Conservation (phyloP, 2,113 vertebrate genomes). For the Turdus rufiventris region DNA sequence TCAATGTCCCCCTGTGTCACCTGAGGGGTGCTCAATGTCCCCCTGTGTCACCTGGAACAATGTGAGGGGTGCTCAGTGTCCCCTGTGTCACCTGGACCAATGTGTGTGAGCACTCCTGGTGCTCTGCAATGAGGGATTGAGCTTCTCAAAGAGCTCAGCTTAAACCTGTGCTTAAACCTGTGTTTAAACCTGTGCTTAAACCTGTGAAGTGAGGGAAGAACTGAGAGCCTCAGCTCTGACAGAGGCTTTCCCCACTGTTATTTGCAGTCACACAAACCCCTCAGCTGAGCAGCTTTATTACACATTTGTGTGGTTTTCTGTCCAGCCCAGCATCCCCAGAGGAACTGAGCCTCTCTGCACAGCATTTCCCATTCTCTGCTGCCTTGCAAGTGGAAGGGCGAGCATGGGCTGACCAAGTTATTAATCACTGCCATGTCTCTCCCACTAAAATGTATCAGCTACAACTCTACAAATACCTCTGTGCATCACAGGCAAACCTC, state of each 20-base stretch:
- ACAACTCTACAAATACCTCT: neutral
- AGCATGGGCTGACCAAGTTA: neutral
- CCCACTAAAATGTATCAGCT: neutral
- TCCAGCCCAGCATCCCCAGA: neutral
- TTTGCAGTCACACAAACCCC: neutral
- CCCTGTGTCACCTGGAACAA: no score
- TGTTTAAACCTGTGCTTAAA: neutral
- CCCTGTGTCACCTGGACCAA: neutral
- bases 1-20: no score
- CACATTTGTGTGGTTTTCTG: fast-evolving
- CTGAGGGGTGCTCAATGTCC: no score
- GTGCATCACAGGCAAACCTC: neutral
- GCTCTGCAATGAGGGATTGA: neutral
- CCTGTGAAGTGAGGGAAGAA: neutral
- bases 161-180: neutral
- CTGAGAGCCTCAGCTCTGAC: fast-evolving
- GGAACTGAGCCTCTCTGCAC: neutral
- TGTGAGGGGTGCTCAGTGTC: no score
- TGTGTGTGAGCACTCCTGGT: neutral
- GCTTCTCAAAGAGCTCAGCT: neutral
- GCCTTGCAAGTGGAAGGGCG: neutral
- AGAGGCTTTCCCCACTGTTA: neutral
- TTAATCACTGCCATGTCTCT: conserved; percentile 32
- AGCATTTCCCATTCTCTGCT: neutral
- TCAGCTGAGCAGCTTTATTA: neutral